Percentiles rank a stretch among this genome's conserved stretches.
phyloP scores from a whole-genome alignment of 1,140 invertebrate species.

The Maconellicoccus hirsutus region DNA sequence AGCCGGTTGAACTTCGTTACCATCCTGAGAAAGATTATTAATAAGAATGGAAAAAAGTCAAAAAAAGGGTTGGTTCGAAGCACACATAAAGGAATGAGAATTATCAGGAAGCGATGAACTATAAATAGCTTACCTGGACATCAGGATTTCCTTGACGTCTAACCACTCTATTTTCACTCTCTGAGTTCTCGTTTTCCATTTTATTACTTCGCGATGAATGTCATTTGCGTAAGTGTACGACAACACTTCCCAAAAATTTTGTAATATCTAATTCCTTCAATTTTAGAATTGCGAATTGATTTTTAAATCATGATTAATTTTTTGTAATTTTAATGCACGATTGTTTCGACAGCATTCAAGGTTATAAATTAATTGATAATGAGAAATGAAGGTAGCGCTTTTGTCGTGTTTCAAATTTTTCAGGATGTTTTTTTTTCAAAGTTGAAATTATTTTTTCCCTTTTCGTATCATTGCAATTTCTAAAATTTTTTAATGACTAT shows the following conservation, averaged over 20 bases:
- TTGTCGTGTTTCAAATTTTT: too few species aligned
- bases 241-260: neutral
- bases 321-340: neutral
- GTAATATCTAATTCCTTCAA: neutral
- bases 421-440: too few species aligned
- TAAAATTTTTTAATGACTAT: too few species aligned
- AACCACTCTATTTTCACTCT: neutral
- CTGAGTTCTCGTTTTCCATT: neutral
- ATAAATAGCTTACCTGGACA: neutral
- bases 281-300: neutral
- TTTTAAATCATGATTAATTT: neutral
- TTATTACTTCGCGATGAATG: neutral
- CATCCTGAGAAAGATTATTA: conserved; percentile 15
- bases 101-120: neutral
- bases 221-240: neutral
- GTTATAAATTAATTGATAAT: too few species aligned
- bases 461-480: too few species aligned
- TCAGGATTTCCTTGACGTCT: neutral
- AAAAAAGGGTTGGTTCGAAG: too few species aligned
- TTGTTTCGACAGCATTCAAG: neutral
- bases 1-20: conserved; percentile 16
- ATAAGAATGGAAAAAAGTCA: too few species aligned
- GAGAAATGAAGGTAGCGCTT: too few species aligned
- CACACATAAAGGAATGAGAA: too few species aligned
- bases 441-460: too few species aligned